Evolutionary conservation across 2,113 vertebrate species (phyloP).

Genomic region (Leptobrachium ailaonicum): DNA sequence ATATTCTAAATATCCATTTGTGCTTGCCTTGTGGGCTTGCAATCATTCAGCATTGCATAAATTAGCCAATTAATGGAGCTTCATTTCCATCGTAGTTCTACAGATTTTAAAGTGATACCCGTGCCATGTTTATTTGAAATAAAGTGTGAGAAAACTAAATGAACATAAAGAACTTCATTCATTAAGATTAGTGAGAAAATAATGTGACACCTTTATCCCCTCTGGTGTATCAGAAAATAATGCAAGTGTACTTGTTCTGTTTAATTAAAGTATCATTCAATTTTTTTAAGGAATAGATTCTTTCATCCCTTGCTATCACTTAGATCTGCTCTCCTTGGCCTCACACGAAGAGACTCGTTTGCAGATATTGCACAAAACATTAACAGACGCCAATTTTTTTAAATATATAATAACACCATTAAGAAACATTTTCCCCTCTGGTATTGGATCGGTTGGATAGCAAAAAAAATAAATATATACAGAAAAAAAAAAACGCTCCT

Average conservation of each 20-base stretch:
- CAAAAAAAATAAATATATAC: neutral
- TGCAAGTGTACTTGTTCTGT: conserved; percentile 26
- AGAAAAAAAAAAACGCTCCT: conserved; percentile 9
- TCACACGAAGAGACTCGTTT: conserved; percentile 44
- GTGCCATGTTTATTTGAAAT: conserved; percentile 28
- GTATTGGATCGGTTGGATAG: conserved; percentile 27
- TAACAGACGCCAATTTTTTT: conserved; percentile 14
- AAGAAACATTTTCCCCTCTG: conserved; percentile 40
- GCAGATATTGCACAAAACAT: conserved; percentile 21
- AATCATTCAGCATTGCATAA: conserved; percentile 20
- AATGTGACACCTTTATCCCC: conserved; percentile 31
- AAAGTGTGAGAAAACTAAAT: conserved; percentile 30
- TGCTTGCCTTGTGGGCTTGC: conserved; percentile 16
- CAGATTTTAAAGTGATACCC: conserved; percentile 9
- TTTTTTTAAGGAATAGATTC: conserved; percentile 21
- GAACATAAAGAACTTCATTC: conserved; percentile 22
- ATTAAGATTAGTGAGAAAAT: conserved; percentile 30
- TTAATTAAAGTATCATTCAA: conserved; percentile 48
- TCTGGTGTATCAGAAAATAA: conserved; percentile 17
- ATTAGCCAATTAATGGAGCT: conserved; percentile 37
- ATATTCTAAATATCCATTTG: conserved; percentile 14
- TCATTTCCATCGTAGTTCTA: conserved; percentile 27
- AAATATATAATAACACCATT: conserved; percentile 39
- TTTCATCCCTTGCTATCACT: conserved; percentile 43
- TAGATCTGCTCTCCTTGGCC: conserved; percentile 32